These are phyloP conservation scores for Nerophis ophidion DNA, from an alignment of 2,113 vertebrate species.

Conservation along the genomic window DNA sequence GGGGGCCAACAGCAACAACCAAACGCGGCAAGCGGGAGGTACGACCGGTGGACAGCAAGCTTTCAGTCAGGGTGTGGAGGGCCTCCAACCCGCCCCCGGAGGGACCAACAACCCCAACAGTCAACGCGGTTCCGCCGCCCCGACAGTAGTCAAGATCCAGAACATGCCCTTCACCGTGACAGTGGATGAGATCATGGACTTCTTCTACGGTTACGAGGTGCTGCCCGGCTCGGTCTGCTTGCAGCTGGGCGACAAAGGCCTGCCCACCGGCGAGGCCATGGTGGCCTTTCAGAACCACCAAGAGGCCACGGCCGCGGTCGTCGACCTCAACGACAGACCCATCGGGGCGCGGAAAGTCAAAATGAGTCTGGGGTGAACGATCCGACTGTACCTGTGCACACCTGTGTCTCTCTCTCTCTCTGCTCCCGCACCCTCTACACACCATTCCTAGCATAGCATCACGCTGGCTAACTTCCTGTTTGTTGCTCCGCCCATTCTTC, in stretches of 20 bases:
- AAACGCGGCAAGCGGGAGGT: slow-evolving; percentile 73
- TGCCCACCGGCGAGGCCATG: slow-evolving; percentile 97
- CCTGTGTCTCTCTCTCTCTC: too few relatives aligned
- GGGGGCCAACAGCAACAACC: slow-evolving; percentile 54
- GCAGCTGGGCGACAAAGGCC: slow-evolving; percentile 94
- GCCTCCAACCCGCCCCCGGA: slow-evolving; percentile 71
- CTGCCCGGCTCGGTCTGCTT: slow-evolving; percentile 93
- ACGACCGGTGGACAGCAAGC: slow-evolving; percentile 66
- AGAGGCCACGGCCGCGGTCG: slow-evolving; percentile 92
- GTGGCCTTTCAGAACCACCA: slow-evolving; percentile 95
- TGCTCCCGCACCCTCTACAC: background rate
- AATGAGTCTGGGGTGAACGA: slow-evolving; percentile 82
- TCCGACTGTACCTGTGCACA: background rate
- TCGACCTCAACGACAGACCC: slow-evolving; percentile 96
- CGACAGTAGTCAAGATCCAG: slow-evolving; percentile 93
- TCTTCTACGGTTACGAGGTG: slow-evolving; percentile 98
- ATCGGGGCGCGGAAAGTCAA: slow-evolving; percentile 97
- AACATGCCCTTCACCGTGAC: slow-evolving; percentile 99
- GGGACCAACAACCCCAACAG: slow-evolving; percentile 77
- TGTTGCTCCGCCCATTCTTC: background rate
- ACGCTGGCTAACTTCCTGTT: background rate
- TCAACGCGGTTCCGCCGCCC: slow-evolving; percentile 53
- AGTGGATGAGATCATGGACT: slow-evolving; percentile 97
- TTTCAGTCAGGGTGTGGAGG: slow-evolving; percentile 73
- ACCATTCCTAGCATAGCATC: background rate